phyloP scores from a whole-genome alignment of 2,113 vertebrate species.

The Prietella phreatophila region DNA sequence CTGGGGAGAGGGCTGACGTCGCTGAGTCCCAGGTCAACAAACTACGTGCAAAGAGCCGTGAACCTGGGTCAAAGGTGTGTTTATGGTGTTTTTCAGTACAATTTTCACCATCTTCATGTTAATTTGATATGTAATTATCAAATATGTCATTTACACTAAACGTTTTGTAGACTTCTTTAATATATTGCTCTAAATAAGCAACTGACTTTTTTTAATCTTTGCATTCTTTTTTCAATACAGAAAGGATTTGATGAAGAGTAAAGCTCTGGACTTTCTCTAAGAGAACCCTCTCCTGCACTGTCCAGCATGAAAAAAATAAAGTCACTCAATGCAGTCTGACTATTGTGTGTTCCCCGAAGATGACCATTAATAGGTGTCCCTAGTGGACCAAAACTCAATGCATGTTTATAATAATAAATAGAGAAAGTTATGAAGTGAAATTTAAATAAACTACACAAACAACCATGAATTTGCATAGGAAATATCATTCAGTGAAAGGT shows the following conservation, averaged over 20 bases:
- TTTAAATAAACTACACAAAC: neutral
- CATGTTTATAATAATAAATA: neutral
- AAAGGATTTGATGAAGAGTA: slow-evolving; percentile 78
- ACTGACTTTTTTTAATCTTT: neutral
- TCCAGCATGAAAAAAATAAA: slow-evolving; percentile 69
- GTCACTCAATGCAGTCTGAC: slow-evolving; percentile 50
- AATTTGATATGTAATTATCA: neutral
- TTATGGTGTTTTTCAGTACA: neutral
- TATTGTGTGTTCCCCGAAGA: slow-evolving; percentile 43
- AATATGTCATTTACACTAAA: neutral
- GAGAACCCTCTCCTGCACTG: slow-evolving; percentile 50
- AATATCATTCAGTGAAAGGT: neutral
- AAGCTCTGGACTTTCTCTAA: slow-evolving; percentile 62
- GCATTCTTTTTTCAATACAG: slow-evolving; percentile 57
- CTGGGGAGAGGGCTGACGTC: slow-evolving; percentile 73
- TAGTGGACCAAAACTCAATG: neutral
- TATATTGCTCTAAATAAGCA: neutral
- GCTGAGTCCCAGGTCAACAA: slow-evolving; percentile 79
- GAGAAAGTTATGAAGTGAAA: neutral
- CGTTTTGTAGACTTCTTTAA: neutral
- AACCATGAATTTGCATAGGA: neutral
- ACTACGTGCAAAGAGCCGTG: slow-evolving; percentile 72
- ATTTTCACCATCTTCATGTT: neutral
- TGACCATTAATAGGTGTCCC: neutral
- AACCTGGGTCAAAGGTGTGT: slow-evolving; percentile 70